Base-by-base conservation (phyloP, 2,888 invertebrate species). In the Eudasyphora cyanicolor region DNA sequence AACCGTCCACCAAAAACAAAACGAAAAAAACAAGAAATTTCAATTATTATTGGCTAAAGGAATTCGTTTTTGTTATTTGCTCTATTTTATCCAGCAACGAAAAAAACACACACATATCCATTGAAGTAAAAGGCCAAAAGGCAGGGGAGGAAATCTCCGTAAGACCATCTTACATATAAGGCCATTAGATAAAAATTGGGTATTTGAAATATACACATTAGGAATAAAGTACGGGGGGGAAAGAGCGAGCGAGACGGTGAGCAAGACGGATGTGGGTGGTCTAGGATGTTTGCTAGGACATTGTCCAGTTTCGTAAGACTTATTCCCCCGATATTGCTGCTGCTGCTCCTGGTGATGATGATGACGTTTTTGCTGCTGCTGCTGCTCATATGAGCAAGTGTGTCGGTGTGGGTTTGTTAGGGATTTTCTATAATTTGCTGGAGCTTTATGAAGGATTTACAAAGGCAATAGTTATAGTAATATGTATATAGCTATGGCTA, bases 351-450 rank as follows among this genome's bases (percentile, higher is more conserved):
- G n/a, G 19, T 49, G 49, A 49, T 49, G 49, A 49, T 8, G 19
- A 19, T 10, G 49, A n/a, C 49, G 19, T 49, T 3, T 3, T n/a
- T n/a, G n/a, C n/a, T n/a, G n/a, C n/a, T n/a, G n/a, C n/a, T n/a
- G 19, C 51, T 19, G 6, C 35, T 35, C 35, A 35, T 3, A 45
- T 45, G 5, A 35, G 35, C 10, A 35, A 7, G 49, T 17, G 3
- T 17, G 2, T 6, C 17, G 49, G 8, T 69, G 10, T 69, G 57
- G 80, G 71, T 82, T 81, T 86, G 80, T 82, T 75, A 87, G 87
- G 90, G 90, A 90, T 90, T 90, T 90, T 89, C 89, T 89, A 88
- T 90, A 90, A 90, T 90, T 90, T 90, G 90, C 89, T 89, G 87
- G 87, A 88, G 90, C 90, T 90, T 90, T 89, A 87, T 79, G 54